Evolutionary conservation across 2,888 invertebrate genomes (phyloP).

Genomic region (Osedax frankpressi): DNA sequence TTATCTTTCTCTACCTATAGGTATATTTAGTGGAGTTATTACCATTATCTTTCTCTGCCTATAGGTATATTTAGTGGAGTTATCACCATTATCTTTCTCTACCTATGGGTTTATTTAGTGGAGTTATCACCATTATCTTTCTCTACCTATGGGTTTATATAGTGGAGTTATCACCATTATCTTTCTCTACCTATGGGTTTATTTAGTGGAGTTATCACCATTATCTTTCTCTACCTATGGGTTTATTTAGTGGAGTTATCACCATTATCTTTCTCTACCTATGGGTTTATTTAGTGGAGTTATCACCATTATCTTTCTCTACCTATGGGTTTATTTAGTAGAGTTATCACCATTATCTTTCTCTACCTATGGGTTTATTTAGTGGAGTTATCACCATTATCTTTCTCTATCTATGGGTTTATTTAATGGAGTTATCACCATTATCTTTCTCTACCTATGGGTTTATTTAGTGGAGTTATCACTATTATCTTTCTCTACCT

Average conservation of each 20-base stretch:
- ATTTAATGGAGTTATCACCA: constrained; percentile 44
- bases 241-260: constrained; percentile 34
- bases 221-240: background rate
- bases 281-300: constrained; percentile 49
- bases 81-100: constrained; percentile 48
- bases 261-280: constrained; percentile 45
- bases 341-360: constrained; percentile 48
- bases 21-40: constrained; percentile 46
- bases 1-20: no score
- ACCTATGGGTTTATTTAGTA: background rate
- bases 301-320: background rate
- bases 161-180: constrained; percentile 46
- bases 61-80: background rate
- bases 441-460: constrained; percentile 42
- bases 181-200: constrained; percentile 45
- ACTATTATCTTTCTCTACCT: background rate
- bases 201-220: constrained; percentile 42
- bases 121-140: background rate
- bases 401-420: background rate
- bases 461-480: constrained; percentile 47
- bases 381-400: constrained; percentile 22
- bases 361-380: constrained; percentile 48
- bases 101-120: constrained; percentile 48
- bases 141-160: background rate
- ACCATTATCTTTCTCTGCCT: background rate